Conservation (phyloP, 2,113 vertebrate genomes). For the Ovibos moschatus region DNA sequence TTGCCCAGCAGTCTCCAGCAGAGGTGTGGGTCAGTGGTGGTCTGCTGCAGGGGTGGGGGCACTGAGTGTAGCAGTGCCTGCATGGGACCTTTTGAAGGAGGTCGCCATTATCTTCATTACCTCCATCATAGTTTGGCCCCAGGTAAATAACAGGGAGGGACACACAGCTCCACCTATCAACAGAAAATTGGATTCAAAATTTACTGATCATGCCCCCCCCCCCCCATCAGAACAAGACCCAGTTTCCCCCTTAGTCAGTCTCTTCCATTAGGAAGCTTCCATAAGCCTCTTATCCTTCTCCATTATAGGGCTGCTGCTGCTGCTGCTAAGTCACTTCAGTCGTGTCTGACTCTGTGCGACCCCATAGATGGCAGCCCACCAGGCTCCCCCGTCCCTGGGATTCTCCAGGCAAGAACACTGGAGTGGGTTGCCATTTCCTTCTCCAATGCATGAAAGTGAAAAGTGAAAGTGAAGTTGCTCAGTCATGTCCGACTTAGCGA, state of each 20-base stretch:
- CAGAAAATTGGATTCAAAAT: background rate
- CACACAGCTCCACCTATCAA: background rate
- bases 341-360: accelerated
- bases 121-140: background rate
- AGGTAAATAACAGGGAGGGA: background rate
- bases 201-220: background rate
- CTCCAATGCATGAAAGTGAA: too few relatives aligned
- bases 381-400: background rate
- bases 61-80: background rate
- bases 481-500: background rate
- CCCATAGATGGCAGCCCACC: background rate
- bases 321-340: background rate
- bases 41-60: background rate
- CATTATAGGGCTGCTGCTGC: background rate
- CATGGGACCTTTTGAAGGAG: background rate
- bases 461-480: background rate
- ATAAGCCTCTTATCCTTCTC: background rate
- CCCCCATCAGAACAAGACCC: background rate
- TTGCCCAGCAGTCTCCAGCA: background rate
- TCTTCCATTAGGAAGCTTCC: background rate
- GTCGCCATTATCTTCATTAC: background rate
- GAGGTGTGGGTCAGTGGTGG: background rate
- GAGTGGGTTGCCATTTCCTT: background rate
- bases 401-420: background rate
- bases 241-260: background rate